A percentile compares a stretch with the other conserved stretches of the same genome.
phyloP scores from a whole-genome alignment of 2,797 vertebrate species.

The Paguma larvata region DNA sequence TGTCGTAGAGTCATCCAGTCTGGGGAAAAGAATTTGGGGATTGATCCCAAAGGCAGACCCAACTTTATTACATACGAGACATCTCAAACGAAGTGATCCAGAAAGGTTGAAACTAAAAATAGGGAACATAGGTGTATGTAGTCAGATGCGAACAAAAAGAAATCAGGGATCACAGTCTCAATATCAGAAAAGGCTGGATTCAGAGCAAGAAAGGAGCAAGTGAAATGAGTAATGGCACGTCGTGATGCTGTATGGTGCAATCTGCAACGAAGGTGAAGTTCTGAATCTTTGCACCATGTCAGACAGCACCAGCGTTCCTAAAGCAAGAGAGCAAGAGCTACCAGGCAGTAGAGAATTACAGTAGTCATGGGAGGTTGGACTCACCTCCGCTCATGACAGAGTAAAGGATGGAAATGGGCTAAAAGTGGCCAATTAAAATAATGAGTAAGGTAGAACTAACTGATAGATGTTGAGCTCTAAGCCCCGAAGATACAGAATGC shows the following conservation, averaged over 20 bases:
- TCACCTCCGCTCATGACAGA: neutral
- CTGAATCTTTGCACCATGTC: neutral
- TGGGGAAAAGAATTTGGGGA: neutral
- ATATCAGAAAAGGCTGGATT: neutral
- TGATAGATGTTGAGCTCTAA: neutral
- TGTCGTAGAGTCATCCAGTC: neutral
- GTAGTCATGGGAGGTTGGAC: neutral
- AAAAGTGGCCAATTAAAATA: neutral
- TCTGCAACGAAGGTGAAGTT: neutral
- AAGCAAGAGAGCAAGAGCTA: neutral
- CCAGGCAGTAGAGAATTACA: neutral
- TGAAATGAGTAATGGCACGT: neutral
- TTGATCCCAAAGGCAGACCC: neutral
- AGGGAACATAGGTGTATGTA: neutral
- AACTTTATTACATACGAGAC: neutral
- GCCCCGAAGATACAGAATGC: neutral
- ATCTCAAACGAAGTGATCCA: neutral
- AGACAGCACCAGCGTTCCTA: neutral
- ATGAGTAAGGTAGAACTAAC: neutral
- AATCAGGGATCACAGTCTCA: neutral
- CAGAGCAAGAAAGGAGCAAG: neutral
- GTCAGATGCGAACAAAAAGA: neutral
- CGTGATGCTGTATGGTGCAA: neutral
- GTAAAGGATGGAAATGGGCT: neutral
- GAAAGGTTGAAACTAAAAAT: neutral